Evolutionary conservation across 1,140 invertebrate species (phyloP).

Genomic region (Lepidurus arcticus): DNA sequence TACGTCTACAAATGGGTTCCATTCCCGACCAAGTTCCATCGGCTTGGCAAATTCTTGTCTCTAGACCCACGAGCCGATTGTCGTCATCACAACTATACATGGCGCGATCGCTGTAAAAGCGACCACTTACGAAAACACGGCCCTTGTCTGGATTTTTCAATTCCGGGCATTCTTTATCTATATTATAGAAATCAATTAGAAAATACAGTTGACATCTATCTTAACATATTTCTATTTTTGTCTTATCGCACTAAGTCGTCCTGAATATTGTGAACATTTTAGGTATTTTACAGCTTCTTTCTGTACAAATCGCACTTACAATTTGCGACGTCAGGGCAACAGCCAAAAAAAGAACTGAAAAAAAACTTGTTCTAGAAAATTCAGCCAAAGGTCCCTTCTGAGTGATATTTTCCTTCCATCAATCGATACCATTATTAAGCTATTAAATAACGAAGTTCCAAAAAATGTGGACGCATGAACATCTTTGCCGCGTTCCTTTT

Average conservation of each 20-base stretch:
- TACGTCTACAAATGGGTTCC: slow-evolving; percentile 72
- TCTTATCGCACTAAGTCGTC: background rate
- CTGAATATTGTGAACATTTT: too few relatives aligned
- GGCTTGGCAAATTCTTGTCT: slow-evolving; percentile 78
- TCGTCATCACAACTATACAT: slow-evolving; percentile 80
- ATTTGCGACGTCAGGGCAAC: too few relatives aligned
- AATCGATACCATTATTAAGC: too few relatives aligned
- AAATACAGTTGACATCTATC: background rate
- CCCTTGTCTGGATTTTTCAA: slow-evolving; percentile 62
- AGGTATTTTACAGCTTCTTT: too few relatives aligned
- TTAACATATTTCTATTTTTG: background rate
- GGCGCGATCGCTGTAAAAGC: slow-evolving; percentile 70
- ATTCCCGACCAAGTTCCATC: slow-evolving; percentile 87
- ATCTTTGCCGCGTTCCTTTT: too few relatives aligned
- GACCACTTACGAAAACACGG: slow-evolving; percentile 61
- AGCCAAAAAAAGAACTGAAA: too few relatives aligned
- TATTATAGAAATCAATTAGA: slow-evolving; percentile 38
- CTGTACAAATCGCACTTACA: too few relatives aligned
- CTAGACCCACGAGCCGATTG: slow-evolving; percentile 76
- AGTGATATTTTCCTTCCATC: too few relatives aligned
- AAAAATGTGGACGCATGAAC: too few relatives aligned
- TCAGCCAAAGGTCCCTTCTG: too few relatives aligned
- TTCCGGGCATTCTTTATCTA: slow-evolving; percentile 79
- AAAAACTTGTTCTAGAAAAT: too few relatives aligned
- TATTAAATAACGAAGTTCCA: too few relatives aligned